Conservation (phyloP, 1,140 invertebrate species). For the Caenorhabditis inopinata region DNA sequence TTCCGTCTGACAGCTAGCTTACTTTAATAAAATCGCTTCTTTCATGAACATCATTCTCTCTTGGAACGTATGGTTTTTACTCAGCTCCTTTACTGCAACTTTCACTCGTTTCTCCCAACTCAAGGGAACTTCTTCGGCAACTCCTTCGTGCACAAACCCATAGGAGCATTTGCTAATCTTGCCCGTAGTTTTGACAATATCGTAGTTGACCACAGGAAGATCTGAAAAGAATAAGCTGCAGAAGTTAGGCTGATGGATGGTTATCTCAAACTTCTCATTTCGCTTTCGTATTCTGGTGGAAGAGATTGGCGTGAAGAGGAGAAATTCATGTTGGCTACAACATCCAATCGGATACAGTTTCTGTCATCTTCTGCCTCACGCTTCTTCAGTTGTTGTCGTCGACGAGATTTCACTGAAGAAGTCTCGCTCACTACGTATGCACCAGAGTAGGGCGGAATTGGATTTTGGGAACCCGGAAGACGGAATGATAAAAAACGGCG, state of each 20-base stretch:
- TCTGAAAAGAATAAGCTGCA: not conserved
- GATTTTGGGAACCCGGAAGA: not conserved
- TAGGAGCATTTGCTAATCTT: conserved; percentile 93
- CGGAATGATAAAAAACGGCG: no score
- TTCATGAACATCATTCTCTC: conserved; percentile 92
- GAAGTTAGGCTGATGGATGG: not conserved
- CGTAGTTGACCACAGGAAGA: not conserved
- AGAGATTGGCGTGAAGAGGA: not conserved
- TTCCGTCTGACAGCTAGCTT: conserved; percentile 56
- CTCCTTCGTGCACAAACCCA: conserved; percentile 89
- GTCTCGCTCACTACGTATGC: no score
- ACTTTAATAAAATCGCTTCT: conserved; percentile 89
- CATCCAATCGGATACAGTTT: not conserved
- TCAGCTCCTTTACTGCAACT: conserved; percentile 76
- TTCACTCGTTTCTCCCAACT: conserved; percentile 51
- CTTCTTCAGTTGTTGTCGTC: conserved; percentile 4
- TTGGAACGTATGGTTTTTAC: conserved; percentile 84
- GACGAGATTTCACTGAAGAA: not conserved
- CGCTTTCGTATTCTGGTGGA: not conserved
- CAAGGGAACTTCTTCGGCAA: conserved; percentile 58
- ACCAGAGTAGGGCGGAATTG: no score
- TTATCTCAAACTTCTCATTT: not conserved
- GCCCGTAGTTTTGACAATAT: conserved; percentile 35
- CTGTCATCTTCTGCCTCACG: not conserved
- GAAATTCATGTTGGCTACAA: conserved; percentile 12